Evolutionary conservation across 2,888 invertebrate genomes (phyloP), one percentile per base, ranked within the genome.

Genomic region (Ormia ochracea): DNA sequence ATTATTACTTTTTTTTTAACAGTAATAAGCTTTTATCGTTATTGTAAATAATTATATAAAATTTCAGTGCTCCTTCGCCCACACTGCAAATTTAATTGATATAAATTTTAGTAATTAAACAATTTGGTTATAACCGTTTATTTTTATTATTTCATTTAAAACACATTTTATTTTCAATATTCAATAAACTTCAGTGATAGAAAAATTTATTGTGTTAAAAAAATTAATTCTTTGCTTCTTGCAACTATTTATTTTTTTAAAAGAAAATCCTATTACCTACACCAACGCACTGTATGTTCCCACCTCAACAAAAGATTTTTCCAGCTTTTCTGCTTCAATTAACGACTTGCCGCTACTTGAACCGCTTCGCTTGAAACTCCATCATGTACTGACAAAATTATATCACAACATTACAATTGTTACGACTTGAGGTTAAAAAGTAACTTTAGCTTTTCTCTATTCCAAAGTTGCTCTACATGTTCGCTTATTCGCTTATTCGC

Each of bases 351-450:
- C 69, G 69, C 70, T 56, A 48, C 41, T 28, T 52, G 59, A 31
- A 84, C 87, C 87, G 84, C 84, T 84, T 83, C 85, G 83, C 83
- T 86, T 78, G 84, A 84, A 86, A 86, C 84, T 86, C 85, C 86
- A 85, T 83, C 84, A 86, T 87, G 82, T 83, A 87, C 87, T 87
- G 86, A 76, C 69, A 63, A 52, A 78, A 76, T 80, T 80, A 72
- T 69, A 76, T 80, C 80, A 73, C 72, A 80, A 73, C 41, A 54
- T 74, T 23, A 14, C 69, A 58, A 41, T 69, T 72, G 48, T 80
- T 74, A 23, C 58, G n/a, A 38, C 14, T 48, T 21, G 2, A 31
- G 12, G 41, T 43, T 33, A 17, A 23, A 52, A 17, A 26, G 5
- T 12, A 61, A 68, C 52, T 54, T 56, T 12, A 70, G 48, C 56